A percentile compares a stretch with the other conserved stretches of the same genome.
Evolutionary conservation across 1,140 invertebrate species (phyloP).

Genomic region (Leptoteleia sp.): DNA sequence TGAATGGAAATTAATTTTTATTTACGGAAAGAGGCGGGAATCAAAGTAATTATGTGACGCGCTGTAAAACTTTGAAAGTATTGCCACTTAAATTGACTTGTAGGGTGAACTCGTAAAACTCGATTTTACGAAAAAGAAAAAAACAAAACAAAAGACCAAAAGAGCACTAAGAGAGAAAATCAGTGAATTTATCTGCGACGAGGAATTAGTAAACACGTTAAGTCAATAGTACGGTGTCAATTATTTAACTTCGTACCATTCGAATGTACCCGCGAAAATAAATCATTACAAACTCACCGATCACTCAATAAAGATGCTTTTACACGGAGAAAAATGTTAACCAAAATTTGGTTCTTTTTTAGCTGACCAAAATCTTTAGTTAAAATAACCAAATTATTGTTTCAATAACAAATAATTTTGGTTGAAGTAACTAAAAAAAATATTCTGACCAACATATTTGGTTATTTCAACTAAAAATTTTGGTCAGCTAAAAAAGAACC

Average conservation of each 20-base stretch:
- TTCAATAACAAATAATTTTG: no score
- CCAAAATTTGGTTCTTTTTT: no score
- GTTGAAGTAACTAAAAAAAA: no score
- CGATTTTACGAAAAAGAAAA: not conserved
- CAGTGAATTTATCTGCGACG: not conserved
- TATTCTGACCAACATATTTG: no score
- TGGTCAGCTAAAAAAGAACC: no score
- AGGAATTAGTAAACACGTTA: not conserved
- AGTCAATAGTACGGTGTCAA: not conserved
- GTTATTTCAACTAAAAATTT: no score
- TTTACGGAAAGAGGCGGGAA: not conserved
- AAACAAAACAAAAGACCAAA: not conserved
- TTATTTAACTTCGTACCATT: not conserved
- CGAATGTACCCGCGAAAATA: no score
- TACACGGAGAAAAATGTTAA: no score
- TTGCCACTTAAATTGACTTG: not conserved
- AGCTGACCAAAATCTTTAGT: no score
- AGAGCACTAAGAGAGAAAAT: not conserved
- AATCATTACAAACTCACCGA: no score
- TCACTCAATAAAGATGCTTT: no score
- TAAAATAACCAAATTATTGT: no score
- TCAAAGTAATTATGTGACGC: constrained; percentile 2
- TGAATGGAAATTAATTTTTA: constrained; percentile 1
- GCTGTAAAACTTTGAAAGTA: not conserved
- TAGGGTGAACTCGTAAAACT: constrained; percentile 1